phyloP scores from a whole-genome alignment of 2,888 invertebrate species.

The Polia nebulosa region DNA sequence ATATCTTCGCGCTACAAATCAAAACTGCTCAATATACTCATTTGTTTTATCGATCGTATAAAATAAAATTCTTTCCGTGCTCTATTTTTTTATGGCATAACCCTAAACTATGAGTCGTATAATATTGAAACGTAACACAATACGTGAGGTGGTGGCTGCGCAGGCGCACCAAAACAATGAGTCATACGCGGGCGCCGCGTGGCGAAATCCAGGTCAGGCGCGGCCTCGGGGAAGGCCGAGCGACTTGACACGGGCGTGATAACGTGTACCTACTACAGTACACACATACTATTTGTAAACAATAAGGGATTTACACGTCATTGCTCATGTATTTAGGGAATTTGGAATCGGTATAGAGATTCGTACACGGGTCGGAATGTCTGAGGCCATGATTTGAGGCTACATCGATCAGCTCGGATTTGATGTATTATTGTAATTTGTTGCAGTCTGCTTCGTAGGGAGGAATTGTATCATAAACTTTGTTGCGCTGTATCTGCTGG shows the following conservation, averaged over 20 bases:
- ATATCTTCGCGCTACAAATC: conserved; percentile 44
- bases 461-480: not conserved
- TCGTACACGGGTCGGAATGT: conserved; percentile 28
- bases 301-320: conserved; percentile 49
- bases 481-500: not conserved
- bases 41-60: conserved; percentile 61
- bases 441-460: conserved; percentile 6
- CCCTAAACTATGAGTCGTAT: conserved; percentile 56
- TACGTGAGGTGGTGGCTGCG: conserved; percentile 56
- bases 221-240: conserved; percentile 85
- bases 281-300: conserved; percentile 66
- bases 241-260: conserved; percentile 64
- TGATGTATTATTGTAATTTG: conserved; percentile 30
- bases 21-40: conserved; percentile 46
- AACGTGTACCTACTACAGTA: conserved; percentile 50
- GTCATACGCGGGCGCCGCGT: conserved; percentile 76
- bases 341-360: conserved; percentile 32
- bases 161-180: conserved; percentile 81
- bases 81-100: conserved; percentile 58
- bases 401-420: conserved; percentile 28
- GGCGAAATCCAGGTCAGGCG: conserved; percentile 83
- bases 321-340: conserved; percentile 31
- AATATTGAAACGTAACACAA: conserved; percentile 66
- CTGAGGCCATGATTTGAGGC: conserved; percentile 24
- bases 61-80: conserved; percentile 41